A percentile compares a stretch with the other conserved stretches of the same genome.
Conservation (phyloP, 2,888 invertebrate species). For the Cryptophagus acutangulus region DNA sequence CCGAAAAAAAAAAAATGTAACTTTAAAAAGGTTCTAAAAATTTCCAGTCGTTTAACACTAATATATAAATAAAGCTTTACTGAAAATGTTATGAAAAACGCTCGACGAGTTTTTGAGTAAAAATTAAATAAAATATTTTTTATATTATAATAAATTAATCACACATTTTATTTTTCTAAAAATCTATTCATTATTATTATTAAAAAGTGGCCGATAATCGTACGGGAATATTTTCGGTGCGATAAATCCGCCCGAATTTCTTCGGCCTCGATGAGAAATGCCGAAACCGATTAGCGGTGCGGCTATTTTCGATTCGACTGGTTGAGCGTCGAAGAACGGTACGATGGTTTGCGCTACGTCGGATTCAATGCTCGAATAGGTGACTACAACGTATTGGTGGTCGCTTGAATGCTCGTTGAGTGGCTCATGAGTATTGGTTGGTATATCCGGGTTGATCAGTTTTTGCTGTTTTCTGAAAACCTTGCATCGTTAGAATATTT, state of each 20-base stretch:
- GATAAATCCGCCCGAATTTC: conserved; percentile 69
- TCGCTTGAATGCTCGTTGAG: too few species aligned
- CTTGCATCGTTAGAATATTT: too few species aligned
- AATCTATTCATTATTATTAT: conserved; percentile 26
- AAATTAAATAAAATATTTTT: neutral
- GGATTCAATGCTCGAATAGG: conserved; percentile 61
- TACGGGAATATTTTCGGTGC: conserved; percentile 70
- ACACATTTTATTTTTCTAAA: conserved; percentile 1
- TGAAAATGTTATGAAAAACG: too few species aligned
- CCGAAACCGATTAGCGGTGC: conserved; percentile 69
- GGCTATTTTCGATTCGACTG: conserved; percentile 60
- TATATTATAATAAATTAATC: neutral
- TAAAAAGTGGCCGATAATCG: too few species aligned
- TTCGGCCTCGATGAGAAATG: conserved; percentile 66
- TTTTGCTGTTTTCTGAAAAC: conserved; percentile 52
- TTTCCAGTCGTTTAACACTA: too few species aligned
- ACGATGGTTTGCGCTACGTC: conserved; percentile 79
- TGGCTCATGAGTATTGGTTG: too few species aligned
- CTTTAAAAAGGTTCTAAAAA: too few species aligned
- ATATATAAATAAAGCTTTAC: too few species aligned
- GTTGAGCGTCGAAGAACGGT: conserved; percentile 75
- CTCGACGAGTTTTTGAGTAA: too few species aligned
- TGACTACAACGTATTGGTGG: conserved; percentile 49
- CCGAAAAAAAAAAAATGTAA: too few species aligned
- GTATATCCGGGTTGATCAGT: conserved; percentile 62